Evolutionary conservation across 1,140 invertebrate genomes (phyloP), one percentile per base, ranked within the genome.

Genomic region (Pseudachorutes palmiensis): DNA sequence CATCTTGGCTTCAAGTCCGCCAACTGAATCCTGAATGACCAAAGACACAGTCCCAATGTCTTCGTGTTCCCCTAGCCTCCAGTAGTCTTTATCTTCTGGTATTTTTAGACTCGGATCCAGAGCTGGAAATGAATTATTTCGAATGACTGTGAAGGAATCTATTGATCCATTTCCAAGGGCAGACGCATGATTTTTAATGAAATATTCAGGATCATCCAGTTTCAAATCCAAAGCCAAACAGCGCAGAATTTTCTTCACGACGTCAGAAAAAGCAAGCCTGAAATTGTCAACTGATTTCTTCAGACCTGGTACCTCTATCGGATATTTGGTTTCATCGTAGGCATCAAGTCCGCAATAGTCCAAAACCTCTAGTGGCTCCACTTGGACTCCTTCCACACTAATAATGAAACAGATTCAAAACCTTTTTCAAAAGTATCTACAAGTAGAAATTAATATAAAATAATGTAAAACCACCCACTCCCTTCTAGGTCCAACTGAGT

Each of bases 31-130:
- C 30, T 70, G 69, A n/a, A 67, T 22, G 0, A 70, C 51, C 12
- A 70, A 33, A 2, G 69, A 66, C 16, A 70, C 45, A n/a, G 69
- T 45, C 1, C 65, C 69, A 62, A 61, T 66, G 24, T 70, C 69
- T 16, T 24, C 41, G 30, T 70, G 69, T 36, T 70, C 65, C n/a
- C 65, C 65, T 32, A 45, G 59, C 1, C 69, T 28, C 67, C 64
- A 3, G 51, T 55, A 45, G 36, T 45, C 36, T 55, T 55, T 22
- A 1, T 61, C 66, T 41, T 62, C 32, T 45, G 1, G 0, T 1
- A 65, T 64, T 29, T 64, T 61, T 16, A 31, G 48, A 1, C 0
- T 55, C 19, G 28, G 19, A 3, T 61, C 51, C 19, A 67, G 12
- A 0, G 45, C 51, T 26, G 45, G 67, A 51, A 66, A 70, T 12